Evolutionary conservation across 2,113 vertebrate genomes (phyloP).

Genomic region (Okapia johnstoni): DNA sequence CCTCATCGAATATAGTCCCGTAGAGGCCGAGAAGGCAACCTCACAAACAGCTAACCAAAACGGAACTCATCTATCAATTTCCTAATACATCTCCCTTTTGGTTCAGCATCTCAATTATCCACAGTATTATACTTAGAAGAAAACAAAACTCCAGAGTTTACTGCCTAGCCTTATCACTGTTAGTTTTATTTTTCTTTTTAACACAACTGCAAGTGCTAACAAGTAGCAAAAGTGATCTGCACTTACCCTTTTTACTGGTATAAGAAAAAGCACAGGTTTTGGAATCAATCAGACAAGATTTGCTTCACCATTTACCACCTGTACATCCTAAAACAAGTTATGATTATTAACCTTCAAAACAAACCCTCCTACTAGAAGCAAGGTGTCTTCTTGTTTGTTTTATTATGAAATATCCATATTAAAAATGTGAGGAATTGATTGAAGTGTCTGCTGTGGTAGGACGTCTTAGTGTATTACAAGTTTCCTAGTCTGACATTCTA

Average conservation of each 20-base stretch:
- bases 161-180: background rate
- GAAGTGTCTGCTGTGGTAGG: background rate
- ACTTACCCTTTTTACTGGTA: background rate
- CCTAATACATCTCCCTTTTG: background rate
- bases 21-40: background rate
- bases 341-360: slow-evolving; percentile 19
- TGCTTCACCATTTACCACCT: background rate
- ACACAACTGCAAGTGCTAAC: background rate
- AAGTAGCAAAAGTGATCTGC: background rate
- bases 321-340: background rate
- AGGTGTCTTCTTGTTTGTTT: background rate
- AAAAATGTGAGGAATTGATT: background rate
- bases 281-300: background rate
- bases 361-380: background rate
- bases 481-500: background rate
- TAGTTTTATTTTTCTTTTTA: slow-evolving; percentile 6
- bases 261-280: background rate
- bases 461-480: background rate
- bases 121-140: background rate
- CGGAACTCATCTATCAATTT: background rate
- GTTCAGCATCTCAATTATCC: background rate
- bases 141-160: slow-evolving; percentile 18
- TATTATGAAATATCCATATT: background rate
- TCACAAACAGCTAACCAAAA: background rate
- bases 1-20: background rate